Evolutionary conservation across 2,888 invertebrate genomes (phyloP).

Genomic region (Rhagium mordax): DNA sequence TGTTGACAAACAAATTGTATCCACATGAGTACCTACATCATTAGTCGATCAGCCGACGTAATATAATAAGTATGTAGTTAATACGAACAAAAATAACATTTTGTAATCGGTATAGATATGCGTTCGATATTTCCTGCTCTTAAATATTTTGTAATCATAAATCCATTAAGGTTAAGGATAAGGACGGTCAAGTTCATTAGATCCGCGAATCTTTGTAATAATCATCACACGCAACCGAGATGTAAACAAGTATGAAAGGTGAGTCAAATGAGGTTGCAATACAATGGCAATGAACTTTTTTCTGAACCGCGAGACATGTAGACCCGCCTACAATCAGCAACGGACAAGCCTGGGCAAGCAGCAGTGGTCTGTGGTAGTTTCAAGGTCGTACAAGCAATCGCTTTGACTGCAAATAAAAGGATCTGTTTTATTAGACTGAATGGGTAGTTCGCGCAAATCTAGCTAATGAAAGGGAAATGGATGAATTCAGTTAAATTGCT

Average conservation of each 20-base stretch:
- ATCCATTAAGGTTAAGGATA: background rate
- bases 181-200: slow-evolving; percentile 7
- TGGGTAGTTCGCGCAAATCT: background rate
- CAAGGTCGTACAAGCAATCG: slow-evolving; percentile 25
- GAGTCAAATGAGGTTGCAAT: slow-evolving; percentile 36
- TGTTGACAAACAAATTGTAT: too few relatives aligned
- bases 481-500: background rate
- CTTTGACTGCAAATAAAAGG: slow-evolving; percentile 7
- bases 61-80: too few relatives aligned
- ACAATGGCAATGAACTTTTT: slow-evolving; percentile 41
- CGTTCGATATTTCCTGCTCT: background rate
- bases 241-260: slow-evolving; percentile 29
- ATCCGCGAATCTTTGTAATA: slow-evolving; percentile 1
- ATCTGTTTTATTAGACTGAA: slow-evolving; percentile 13
- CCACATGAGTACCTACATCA: too few relatives aligned
- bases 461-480: background rate
- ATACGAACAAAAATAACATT: too few relatives aligned
- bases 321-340: slow-evolving; percentile 32
- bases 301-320: slow-evolving; percentile 22
- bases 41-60: too few relatives aligned
- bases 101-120: too few relatives aligned
- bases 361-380: slow-evolving; percentile 10
- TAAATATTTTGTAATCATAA: background rate
- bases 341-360: slow-evolving; percentile 33
- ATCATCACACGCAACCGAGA: background rate